phyloP scores from a whole-genome alignment of 1,140 invertebrate genomes.

The Oscheius sp. region DNA sequence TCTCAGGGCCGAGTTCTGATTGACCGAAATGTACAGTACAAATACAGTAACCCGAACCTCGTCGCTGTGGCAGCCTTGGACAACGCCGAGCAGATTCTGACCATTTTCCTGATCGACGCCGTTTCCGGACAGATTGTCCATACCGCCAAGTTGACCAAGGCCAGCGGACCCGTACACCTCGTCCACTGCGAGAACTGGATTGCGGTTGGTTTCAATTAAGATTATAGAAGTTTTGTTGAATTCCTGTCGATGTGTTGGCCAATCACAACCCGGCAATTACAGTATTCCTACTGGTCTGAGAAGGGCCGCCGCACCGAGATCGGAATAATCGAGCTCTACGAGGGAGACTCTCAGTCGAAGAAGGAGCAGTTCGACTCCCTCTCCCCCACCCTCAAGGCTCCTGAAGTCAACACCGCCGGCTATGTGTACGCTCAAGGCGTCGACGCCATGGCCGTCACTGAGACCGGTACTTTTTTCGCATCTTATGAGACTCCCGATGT shows the following conservation, averaged over 20 bases:
- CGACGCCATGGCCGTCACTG: slow-evolving; percentile 76
- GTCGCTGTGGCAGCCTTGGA: slow-evolving; percentile 63
- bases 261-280: slow-evolving; percentile 46
- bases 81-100: slow-evolving; percentile 23
- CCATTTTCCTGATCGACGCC: slow-evolving; percentile 80
- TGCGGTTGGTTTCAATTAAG: slow-evolving; percentile 65
- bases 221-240: not conserved
- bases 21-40: slow-evolving; percentile 93
- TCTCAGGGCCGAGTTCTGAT: slow-evolving; percentile 89
- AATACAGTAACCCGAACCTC: slow-evolving; percentile 96
- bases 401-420: slow-evolving; percentile 79
- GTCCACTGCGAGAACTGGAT: slow-evolving; percentile 97
- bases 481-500: slow-evolving; percentile 39
- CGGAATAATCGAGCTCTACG: slow-evolving; percentile 86
- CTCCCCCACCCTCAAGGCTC: slow-evolving; percentile 69
- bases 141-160: slow-evolving; percentile 64
- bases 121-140: slow-evolving; percentile 74
- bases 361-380: slow-evolving; percentile 70
- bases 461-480: slow-evolving; percentile 67
- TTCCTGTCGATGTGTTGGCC: not conserved
- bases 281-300: slow-evolving; percentile 88
- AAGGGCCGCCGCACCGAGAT: slow-evolving; percentile 86
- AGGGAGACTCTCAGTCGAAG: slow-evolving; percentile 67
- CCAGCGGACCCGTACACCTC: slow-evolving; percentile 77
- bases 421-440: slow-evolving; percentile 83